Evolutionary conservation across 2,113 vertebrate species (phyloP), one percentile per base, ranked within the genome.

Genomic region (Paramisgurnus dabryanus): DNA sequence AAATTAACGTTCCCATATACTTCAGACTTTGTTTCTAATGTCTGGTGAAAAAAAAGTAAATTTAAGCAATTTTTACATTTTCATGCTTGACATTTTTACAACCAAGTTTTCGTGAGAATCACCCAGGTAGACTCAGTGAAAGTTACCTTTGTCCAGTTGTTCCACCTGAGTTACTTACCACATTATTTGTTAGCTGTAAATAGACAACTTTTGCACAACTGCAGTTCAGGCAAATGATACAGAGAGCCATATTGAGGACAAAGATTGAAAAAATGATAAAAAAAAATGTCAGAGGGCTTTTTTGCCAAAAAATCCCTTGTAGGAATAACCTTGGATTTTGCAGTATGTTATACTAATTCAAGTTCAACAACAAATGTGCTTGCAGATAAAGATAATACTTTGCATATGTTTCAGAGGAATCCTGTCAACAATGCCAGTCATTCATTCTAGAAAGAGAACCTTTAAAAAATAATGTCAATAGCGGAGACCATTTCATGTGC

Each of bases 61-160:
- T n/a, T n/a, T n/a, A n/a, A n/a, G n/a, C n/a, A n/a, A n/a, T n/a
- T n/a, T n/a, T n/a, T n/a, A n/a, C n/a, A n/a, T n/a, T n/a, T n/a
- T n/a, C n/a, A n/a, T n/a, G n/a, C n/a, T n/a, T n/a, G n/a, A n/a
- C n/a, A n/a, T n/a, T n/a, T n/a, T n/a, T n/a, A n/a, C n/a, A n/a
- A n/a, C n/a, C n/a, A n/a, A n/a, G n/a, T n/a, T n/a, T n/a, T n/a
- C n/a, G n/a, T n/a, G n/a, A n/a, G n/a, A n/a, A n/a, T n/a, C n/a
- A n/a, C n/a, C n/a, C n/a, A n/a, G n/a, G 64, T 53, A 60, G 66
- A 40, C 13, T 61, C 22, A 45, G 63, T 64, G 53, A 82, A 82
- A 58, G 39, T 85, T 82, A 85, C 79, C 84, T 83, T 85, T 85
- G 84, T 75, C 50, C 82, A 73, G 66, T 57, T 77, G 79, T 80